Evolutionary conservation across 2,113 vertebrate species (phyloP).

Genomic region (Pseudopodoces humilis): DNA sequence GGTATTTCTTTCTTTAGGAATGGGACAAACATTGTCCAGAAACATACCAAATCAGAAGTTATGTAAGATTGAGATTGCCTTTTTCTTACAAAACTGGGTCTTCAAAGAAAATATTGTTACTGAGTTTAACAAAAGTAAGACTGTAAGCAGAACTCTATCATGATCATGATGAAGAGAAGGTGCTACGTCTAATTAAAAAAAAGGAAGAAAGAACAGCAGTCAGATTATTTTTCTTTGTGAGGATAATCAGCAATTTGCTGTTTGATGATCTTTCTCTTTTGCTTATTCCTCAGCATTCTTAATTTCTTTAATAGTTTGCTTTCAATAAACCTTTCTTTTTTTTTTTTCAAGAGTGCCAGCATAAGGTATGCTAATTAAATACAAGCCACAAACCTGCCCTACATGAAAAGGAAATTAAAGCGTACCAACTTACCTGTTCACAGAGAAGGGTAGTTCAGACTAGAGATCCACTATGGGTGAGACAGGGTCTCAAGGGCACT

Average conservation of each 20-base stretch:
- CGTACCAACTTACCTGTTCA: slow-evolving; percentile 28
- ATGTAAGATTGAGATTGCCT: not conserved
- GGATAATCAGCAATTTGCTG: not conserved
- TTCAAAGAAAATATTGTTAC: not conserved
- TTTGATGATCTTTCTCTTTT: not conserved
- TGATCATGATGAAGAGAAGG: not conserved
- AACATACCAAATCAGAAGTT: not conserved
- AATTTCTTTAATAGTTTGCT: not conserved
- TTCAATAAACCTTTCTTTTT: not conserved
- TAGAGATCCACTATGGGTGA: not conserved
- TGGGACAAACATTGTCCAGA: not conserved
- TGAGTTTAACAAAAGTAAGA: not conserved
- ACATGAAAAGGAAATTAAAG: slow-evolving; percentile 3
- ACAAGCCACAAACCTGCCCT: not conserved
- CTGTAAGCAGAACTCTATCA: not conserved
- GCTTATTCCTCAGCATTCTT: not conserved
- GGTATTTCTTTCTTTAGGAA: not conserved
- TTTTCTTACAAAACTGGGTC: not conserved
- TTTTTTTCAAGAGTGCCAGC: not conserved
- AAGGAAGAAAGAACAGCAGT: not conserved
- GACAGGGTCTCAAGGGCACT: not conserved
- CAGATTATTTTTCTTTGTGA: not conserved
- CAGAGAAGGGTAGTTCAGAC: not conserved
- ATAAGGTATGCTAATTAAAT: not conserved
- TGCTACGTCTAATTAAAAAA: not conserved